Conservation (phyloP, 2,113 vertebrate species). For the Dolichallabes microphthalmus region DNA sequence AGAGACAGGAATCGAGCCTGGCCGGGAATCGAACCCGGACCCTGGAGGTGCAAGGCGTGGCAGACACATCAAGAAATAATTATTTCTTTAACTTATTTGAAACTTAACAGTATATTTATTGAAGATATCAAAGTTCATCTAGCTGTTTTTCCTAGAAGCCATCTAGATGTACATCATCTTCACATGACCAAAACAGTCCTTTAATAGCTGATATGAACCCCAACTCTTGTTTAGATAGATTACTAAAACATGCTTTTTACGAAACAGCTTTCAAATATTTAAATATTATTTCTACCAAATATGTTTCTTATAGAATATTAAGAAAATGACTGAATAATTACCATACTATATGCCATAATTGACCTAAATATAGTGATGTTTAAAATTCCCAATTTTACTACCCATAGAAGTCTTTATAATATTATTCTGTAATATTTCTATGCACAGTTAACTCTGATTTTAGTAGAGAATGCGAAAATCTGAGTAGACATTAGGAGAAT, state of each 20-base stretch:
- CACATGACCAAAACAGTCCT: slow-evolving; percentile 30
- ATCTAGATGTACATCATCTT: background rate
- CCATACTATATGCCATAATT: background rate
- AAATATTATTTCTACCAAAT: slow-evolving; percentile 43
- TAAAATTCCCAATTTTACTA: background rate
- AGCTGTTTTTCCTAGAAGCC: background rate
- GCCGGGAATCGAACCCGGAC: too few relatives aligned
- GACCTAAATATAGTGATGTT: background rate
- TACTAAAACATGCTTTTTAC: background rate
- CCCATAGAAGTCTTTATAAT: background rate
- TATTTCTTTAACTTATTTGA: too few relatives aligned
- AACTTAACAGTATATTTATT: too few relatives aligned
- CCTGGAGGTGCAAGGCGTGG: too few relatives aligned
- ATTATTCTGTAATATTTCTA: background rate
- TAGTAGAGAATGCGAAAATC: background rate
- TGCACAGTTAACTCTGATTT: background rate
- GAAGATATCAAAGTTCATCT: too few relatives aligned
- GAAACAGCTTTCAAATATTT: slow-evolving; percentile 44
- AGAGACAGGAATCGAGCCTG: too few relatives aligned
- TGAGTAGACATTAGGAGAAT: background rate
- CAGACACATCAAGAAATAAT: too few relatives aligned
- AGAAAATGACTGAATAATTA: slow-evolving; percentile 16
- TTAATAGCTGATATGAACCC: slow-evolving; percentile 48
- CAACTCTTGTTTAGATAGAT: slow-evolving; percentile 36
- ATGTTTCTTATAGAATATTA: slow-evolving; percentile 36